Base-by-base conservation (phyloP, 1,140 invertebrate species). In the Drosophila yakuba region DNA sequence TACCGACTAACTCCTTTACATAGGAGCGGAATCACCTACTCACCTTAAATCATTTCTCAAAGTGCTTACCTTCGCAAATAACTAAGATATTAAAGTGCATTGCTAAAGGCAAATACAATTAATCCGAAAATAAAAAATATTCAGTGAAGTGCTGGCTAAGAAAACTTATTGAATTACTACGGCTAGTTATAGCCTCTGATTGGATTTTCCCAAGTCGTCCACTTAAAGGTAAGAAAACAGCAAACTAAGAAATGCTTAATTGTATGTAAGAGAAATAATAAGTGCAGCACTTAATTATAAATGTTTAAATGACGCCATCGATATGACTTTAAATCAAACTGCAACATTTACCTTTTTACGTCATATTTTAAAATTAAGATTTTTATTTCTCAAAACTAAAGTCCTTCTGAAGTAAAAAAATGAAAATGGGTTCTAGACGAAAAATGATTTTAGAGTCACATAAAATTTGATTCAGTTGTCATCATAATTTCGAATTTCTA, bases 51-150 rank as follows among this genome's bases (percentile, higher is more conserved):
- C 3, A 35, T 38, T 32, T 39, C n/a, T 3, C n/a, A 41, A 32
- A 71, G 64, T 71, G 67, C 10, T 48, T 6, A 20, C 6, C 8
- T n/a, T n/a, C 14, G 11, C 15, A 32, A 67, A 48, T 14, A 69
- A 69, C 64, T 69, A 36, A 36, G 45, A 54, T 52, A 39, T 17
- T 20, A 14, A 51, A 67, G 62, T 78, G 76, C 39, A 61, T 17
- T 71, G 52, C 41, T 50, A 2, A 48, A 71, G 45, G 75, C 76
- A 81, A 67, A 63, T 81, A 62, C 67, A 78, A 82, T 81, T 60
- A 35, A 66, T 20, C 38, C 36, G 17, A 5, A 55, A 39, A 63
- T 56, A 54, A 48, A 55, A 38, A 81, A 4, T 56, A 17, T 47
- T 15, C 3, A 66, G 78, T 76, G 78, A 80, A 76, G 78, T 80